Evolutionary conservation across 2,797 vertebrate species (phyloP).

Genomic region (Natrix natrix): DNA sequence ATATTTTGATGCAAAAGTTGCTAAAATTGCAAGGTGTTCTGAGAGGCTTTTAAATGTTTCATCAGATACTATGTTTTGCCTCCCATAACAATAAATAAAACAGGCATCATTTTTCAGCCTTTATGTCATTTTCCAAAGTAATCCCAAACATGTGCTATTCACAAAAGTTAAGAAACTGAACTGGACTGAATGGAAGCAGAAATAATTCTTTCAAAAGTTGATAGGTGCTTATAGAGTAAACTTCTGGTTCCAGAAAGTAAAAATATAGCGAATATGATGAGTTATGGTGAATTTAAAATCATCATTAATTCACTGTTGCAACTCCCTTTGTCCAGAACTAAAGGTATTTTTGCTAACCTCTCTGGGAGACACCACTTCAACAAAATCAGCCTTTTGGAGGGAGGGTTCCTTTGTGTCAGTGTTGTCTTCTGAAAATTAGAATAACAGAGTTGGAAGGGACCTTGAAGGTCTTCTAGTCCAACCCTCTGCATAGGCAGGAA

Average conservation of each 20-base stretch:
- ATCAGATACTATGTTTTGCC: background rate
- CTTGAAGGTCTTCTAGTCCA: too few species aligned
- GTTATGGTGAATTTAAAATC: background rate
- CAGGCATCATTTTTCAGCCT: background rate
- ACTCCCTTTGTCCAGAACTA: background rate
- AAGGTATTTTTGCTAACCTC: background rate
- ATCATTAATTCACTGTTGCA: background rate
- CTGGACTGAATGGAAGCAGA: background rate
- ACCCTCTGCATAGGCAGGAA: too few species aligned
- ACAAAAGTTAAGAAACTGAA: background rate
- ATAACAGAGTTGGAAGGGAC: too few species aligned
- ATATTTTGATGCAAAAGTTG: background rate
- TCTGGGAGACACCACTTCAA: background rate
- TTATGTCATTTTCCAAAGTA: background rate
- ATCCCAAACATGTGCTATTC: background rate
- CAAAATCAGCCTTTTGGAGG: background rate
- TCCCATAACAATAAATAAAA: background rate
- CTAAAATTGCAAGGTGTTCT: background rate
- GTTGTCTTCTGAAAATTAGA: background rate
- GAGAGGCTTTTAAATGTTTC: background rate
- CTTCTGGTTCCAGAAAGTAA: background rate
- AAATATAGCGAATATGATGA: background rate
- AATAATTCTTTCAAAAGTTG: background rate
- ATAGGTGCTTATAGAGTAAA: background rate
- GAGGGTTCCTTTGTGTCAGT: background rate